A percentile compares a stretch with the other conserved stretches of the same genome.
phyloP scores from a whole-genome alignment of 2,888 invertebrate species.

The Acanthoscelides obtectus region DNA sequence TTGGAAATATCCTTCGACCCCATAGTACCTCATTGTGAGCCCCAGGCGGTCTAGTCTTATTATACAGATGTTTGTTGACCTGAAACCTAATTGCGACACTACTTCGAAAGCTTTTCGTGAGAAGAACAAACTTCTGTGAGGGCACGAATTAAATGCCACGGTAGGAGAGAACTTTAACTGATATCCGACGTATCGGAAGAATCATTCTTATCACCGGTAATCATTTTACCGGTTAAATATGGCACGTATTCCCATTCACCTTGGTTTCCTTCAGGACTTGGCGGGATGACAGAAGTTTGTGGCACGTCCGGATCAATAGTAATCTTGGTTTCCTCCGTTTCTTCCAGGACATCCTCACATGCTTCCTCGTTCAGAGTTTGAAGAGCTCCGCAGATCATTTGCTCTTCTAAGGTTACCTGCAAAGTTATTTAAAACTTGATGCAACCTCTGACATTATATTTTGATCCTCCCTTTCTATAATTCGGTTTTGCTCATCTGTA shows the following conservation, averaged over 20 bases:
- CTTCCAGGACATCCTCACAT: conserved; percentile 83
- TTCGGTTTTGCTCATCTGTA: too few relatives aligned
- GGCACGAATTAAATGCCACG: neutral
- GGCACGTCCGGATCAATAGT: conserved; percentile 40
- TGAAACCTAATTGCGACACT: too few relatives aligned
- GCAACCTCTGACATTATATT: too few relatives aligned
- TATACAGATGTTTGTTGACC: too few relatives aligned
- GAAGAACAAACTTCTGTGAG: neutral
- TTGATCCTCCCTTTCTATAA: too few relatives aligned
- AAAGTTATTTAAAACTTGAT: too few relatives aligned
- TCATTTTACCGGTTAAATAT: neutral
- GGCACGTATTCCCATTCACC: conserved; percentile 36
- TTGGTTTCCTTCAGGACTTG: conserved; percentile 44
- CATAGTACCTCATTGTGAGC: too few relatives aligned
- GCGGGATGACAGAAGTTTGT: conserved; percentile 44
- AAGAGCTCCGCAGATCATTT: conserved; percentile 90
- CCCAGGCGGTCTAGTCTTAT: too few relatives aligned
- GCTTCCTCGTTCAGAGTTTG: conserved; percentile 92
- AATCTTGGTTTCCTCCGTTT: conserved; percentile 41
- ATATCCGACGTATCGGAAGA: neutral
- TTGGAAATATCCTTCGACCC: too few relatives aligned
- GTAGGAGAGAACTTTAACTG: neutral
- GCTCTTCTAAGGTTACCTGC: conserved; percentile 89
- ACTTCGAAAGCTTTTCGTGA: neutral
- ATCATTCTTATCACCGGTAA: neutral